phyloP scores from a whole-genome alignment of 2,888 invertebrate genomes.

The Lithophane ornitopus region DNA sequence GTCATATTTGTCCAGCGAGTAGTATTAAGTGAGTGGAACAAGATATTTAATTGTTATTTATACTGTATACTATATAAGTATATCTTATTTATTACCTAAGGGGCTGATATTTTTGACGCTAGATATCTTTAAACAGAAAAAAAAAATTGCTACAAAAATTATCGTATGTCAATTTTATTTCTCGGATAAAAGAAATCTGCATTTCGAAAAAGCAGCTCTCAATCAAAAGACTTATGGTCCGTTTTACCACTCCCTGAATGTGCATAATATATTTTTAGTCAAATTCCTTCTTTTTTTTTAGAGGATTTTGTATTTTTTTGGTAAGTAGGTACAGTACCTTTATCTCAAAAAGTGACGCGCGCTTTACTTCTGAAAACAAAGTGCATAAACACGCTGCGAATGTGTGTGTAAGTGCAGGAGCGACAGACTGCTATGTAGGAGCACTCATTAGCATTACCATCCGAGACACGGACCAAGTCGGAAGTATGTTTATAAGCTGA shows the following conservation, averaged over 20 bases:
- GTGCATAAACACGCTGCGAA: neutral
- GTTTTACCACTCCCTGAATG: neutral
- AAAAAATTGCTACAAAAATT: neutral
- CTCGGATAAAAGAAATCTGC: neutral
- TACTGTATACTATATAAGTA: neutral
- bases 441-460: no score
- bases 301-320: neutral
- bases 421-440: no score
- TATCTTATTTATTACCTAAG: neutral
- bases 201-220: neutral
- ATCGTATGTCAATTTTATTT: neutral
- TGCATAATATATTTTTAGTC: neutral
- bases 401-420: neutral
- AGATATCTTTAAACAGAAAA: no score
- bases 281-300: neutral
- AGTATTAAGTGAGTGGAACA: conserved; percentile 4
- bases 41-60: neutral
- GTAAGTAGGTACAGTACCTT: neutral
- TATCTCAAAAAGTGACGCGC: neutral
- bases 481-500: neutral
- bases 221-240: neutral
- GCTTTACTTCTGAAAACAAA: neutral
- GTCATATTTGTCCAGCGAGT: neutral
- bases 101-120: neutral
- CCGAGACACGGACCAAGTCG: neutral